These are phyloP conservation scores for Cartodere bifasciata DNA, from an alignment of 2,888 invertebrate species.

Conservation along the genomic window DNA sequence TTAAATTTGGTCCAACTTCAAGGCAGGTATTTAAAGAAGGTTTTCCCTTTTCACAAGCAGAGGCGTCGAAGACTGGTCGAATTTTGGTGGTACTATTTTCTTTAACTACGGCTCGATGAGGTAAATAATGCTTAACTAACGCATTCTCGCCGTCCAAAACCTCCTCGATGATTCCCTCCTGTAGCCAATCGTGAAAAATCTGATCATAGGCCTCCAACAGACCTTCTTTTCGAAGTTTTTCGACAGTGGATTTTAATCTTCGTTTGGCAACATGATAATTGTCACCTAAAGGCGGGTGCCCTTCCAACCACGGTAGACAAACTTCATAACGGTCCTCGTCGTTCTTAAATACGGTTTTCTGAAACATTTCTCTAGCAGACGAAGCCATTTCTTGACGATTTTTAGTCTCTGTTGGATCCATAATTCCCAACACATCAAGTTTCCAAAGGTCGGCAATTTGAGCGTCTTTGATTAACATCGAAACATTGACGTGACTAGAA, in stretches of 20 bases:
- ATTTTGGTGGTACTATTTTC: constrained; percentile 15
- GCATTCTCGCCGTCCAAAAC: no score
- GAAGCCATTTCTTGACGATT: constrained; percentile 14
- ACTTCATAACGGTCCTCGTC: constrained; percentile 24
- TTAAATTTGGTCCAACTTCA: no score
- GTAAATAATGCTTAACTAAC: constrained; percentile 17
- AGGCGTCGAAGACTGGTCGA: constrained; percentile 22
- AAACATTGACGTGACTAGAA: constrained; percentile 11
- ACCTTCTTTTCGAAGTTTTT: constrained; percentile 15
- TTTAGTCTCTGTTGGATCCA: constrained; percentile 19
- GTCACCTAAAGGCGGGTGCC: constrained; percentile 20
- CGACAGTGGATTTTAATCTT: constrained; percentile 17
- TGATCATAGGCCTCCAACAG: constrained; percentile 12
- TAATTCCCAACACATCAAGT: constrained; percentile 24
- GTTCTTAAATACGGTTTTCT: constrained; percentile 19
- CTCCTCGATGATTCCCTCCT: constrained; percentile 12
- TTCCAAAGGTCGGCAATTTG: constrained; percentile 23
- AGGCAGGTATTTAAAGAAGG: constrained; percentile 20
- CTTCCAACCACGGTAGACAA: constrained; percentile 23
- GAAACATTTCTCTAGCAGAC: constrained; percentile 19
- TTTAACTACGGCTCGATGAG: constrained; percentile 14
- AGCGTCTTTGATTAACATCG: no score
- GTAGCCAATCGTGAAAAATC: constrained; percentile 21
- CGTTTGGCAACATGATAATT: constrained; percentile 19
- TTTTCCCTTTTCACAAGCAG: constrained; percentile 14